Evolutionary conservation across 2,888 invertebrate species (phyloP).

Genomic region (Pollenia angustigena): DNA sequence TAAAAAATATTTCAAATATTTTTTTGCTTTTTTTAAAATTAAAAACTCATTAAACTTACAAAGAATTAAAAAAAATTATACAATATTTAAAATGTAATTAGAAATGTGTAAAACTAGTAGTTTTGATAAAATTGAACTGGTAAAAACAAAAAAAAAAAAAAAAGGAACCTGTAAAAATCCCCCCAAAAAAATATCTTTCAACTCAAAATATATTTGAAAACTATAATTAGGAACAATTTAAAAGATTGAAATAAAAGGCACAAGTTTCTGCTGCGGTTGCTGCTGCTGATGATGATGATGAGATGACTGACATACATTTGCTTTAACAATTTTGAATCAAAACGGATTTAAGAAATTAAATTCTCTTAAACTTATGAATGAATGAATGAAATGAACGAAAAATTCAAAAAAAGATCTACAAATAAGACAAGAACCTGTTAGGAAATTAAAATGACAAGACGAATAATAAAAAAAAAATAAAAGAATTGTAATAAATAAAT

Average conservation of each 20-base stretch:
- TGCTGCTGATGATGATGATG: conserved; percentile 30
- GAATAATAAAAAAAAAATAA: conserved; percentile 20
- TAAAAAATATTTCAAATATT: background rate
- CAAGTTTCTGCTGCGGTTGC: background rate
- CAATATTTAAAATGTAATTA: conserved; percentile 65
- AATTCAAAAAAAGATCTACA: conserved; percentile 1
- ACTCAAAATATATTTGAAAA: conserved; percentile 19
- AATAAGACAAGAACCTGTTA: conserved; percentile 52
- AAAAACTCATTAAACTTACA: conserved; percentile 62
- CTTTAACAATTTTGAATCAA: conserved; percentile 5
- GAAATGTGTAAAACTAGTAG: conserved; percentile 71
- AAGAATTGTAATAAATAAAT: conserved; percentile 43
- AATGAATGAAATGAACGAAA: conserved; percentile 41
- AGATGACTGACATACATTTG: conserved; percentile 44
- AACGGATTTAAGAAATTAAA: conserved; percentile 3
- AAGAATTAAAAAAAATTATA: conserved; percentile 14
- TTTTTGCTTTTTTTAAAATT: conserved; percentile 26
- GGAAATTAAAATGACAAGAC: conserved; percentile 45
- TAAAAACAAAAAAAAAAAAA: conserved; percentile 25
- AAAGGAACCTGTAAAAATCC: background rate
- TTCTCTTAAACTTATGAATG: conserved; percentile 68
- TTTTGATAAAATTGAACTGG: conserved; percentile 47
- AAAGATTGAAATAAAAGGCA: conserved; percentile 31
- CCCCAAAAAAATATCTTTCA: background rate
- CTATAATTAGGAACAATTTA: conserved; percentile 59